Evolutionary conservation across 2,888 invertebrate species (phyloP), one percentile per base, ranked within the genome.

Genomic region (Macrophya alboannulata): DNA sequence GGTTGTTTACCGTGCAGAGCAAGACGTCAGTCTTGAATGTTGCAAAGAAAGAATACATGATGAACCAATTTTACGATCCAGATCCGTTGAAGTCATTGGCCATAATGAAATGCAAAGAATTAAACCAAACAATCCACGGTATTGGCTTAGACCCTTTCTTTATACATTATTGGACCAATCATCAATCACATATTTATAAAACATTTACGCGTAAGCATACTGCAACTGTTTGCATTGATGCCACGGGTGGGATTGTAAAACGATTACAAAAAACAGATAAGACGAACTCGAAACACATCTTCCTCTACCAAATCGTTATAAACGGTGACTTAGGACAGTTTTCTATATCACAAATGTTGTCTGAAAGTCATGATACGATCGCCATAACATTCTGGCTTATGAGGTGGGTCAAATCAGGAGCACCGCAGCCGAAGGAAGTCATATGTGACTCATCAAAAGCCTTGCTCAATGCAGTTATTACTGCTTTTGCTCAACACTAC

Each of bases 71-170:
- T 45, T 79, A 84, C 4, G 62, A 86, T 37, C 62, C 51, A 43
- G 82, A 86, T 72, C 85, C 85, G 0, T 72, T 83, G 40, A 72
- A 40, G 62, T 51, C 86, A 17, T 45, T 86, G 2, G 51, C 59
- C 10, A 83, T 83, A 31, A 43, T 82, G 72, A 86, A 85, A 76
- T 31, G 4, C 17, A 77, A 55, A 15, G 31, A n/a, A 15, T 37
- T 48, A 0, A 25, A 25, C 59, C 76, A 76, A 72, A 43, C 51
- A 31, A 85, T 87, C 45, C 85, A 87, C 15, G 68, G 85, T n/a
- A 83, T 87, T 17, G 85, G 87, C 8, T 6, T 82, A 3, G 85
- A 86, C 81, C 87, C 87, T 1, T 87, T 88, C 43, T 87, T 76
- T 31, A 85, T 87, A 1, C 84, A 79, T 51, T 88, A 87, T 82